Percentiles rank a stretch among this genome's conserved stretches.
Evolutionary conservation across 2,797 vertebrate genomes (phyloP).

Genomic region (Halcyon chelicuti): DNA sequence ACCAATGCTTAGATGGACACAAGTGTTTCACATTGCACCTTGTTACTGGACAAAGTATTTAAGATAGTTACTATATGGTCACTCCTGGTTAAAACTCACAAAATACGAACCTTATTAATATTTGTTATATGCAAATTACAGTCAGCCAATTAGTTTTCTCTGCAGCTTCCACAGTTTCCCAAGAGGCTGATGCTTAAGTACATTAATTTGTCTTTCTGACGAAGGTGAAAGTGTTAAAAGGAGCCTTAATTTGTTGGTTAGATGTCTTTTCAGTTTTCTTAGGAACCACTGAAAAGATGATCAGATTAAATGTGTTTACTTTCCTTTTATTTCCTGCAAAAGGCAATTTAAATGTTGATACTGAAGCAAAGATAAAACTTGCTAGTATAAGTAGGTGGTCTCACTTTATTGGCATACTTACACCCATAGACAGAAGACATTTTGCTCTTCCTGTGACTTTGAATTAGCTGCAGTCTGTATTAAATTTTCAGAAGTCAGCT

Average conservation of each 20-base stretch:
- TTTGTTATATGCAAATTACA: slow-evolving; percentile 12
- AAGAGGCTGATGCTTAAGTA: slow-evolving; percentile 11
- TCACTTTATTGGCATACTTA: not conserved
- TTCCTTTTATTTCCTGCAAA: not conserved
- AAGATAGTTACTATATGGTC: not conserved
- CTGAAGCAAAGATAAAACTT: not conserved
- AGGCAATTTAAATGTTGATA: not conserved
- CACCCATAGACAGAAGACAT: not conserved
- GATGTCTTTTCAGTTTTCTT: not conserved
- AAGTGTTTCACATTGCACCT: not conserved
- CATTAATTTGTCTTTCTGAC: slow-evolving; percentile 8
- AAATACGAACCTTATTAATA: slow-evolving; percentile 17
- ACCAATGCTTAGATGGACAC: not conserved
- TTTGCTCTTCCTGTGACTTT: not conserved
- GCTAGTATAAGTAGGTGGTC: not conserved
- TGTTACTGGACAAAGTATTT: not conserved
- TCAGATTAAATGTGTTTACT: not conserved
- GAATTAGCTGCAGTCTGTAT: not conserved
- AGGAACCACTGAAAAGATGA: not conserved
- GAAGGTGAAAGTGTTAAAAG: slow-evolving; percentile 26
- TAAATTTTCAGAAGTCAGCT: not conserved
- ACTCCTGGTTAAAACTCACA: not conserved
- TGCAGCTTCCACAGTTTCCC: slow-evolving; percentile 19
- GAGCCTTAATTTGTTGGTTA: not conserved
- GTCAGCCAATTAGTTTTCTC: slow-evolving; percentile 3